phyloP scores from a whole-genome alignment of 2,888 invertebrate species.

The Polymixis flavicincta region DNA sequence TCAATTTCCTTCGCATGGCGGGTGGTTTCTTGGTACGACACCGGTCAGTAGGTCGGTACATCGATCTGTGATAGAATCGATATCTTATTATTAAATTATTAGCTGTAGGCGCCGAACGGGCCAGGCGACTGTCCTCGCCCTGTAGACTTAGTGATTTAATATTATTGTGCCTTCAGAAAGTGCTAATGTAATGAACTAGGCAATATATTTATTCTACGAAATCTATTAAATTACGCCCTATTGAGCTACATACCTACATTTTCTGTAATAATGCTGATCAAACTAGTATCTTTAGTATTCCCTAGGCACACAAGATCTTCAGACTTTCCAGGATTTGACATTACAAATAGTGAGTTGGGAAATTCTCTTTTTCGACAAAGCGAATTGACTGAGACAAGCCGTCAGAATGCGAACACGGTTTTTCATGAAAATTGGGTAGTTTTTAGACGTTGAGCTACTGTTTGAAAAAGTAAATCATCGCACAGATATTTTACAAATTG shows the following conservation, averaged over 20 bases:
- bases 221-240: not conserved
- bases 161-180: constrained; percentile 3
- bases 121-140: constrained; percentile 17
- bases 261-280: not conserved
- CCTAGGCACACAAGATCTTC: not conserved
- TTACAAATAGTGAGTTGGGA: not conserved
- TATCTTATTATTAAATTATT: constrained; percentile 70
- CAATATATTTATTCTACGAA: not conserved
- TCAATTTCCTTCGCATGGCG: constrained; percentile 32
- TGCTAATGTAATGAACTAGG: not conserved
- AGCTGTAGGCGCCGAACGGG: constrained; percentile 50
- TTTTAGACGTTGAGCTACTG: not conserved
- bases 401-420: not conserved
- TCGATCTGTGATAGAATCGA: constrained; percentile 69
- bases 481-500: not conserved
- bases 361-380: not conserved
- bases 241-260: not conserved
- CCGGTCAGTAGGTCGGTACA: constrained; percentile 66
- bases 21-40: constrained; percentile 43
- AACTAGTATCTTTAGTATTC: too few relatives aligned
- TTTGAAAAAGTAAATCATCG: not conserved
- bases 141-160: constrained; percentile 20
- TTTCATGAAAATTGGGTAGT: not conserved
- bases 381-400: not conserved
- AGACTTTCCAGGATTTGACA: not conserved